phyloP scores from a whole-genome alignment of 1,140 invertebrate species.

The Oryctes rhinoceros region DNA sequence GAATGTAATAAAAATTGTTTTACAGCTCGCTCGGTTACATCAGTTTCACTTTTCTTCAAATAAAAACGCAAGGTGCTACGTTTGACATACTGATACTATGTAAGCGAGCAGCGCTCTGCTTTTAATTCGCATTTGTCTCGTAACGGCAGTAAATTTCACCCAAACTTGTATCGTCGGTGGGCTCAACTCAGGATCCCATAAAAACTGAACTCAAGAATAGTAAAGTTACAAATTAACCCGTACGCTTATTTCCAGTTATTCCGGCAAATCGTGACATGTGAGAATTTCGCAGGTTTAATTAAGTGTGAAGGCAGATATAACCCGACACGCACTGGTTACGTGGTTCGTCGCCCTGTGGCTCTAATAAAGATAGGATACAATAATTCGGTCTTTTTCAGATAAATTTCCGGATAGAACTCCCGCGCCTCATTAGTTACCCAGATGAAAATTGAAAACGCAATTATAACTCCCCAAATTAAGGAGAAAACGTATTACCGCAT shows the following conservation, averaged over 20 bases:
- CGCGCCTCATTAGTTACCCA: background rate
- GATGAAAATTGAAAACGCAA: background rate
- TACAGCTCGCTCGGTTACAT: background rate
- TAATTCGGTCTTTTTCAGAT: slow-evolving; percentile 1
- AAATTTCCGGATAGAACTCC: background rate
- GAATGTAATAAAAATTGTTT: background rate
- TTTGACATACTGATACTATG: slow-evolving; percentile 19
- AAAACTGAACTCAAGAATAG: slow-evolving; percentile 32
- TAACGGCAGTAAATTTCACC: slow-evolving; percentile 28
- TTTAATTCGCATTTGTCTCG: slow-evolving; percentile 24
- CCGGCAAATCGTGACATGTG: slow-evolving; percentile 42
- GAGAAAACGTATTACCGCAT: no score
- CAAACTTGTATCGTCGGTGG: slow-evolving; percentile 16
- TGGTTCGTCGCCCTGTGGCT: slow-evolving; percentile 4
- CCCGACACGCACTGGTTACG: slow-evolving; percentile 28
- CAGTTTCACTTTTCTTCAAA: background rate
- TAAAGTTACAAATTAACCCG: slow-evolving; percentile 30
- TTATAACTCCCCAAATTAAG: background rate
- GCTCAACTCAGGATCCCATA: background rate
- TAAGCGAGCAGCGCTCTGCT: background rate
- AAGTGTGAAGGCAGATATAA: slow-evolving; percentile 52
- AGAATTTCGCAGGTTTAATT: slow-evolving; percentile 51
- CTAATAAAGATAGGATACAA: slow-evolving; percentile 22
- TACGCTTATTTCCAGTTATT: slow-evolving; percentile 21
- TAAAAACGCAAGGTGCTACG: background rate